phyloP scores from a whole-genome alignment of 2,113 vertebrate species.

The Anthoscopus minutus region DNA sequence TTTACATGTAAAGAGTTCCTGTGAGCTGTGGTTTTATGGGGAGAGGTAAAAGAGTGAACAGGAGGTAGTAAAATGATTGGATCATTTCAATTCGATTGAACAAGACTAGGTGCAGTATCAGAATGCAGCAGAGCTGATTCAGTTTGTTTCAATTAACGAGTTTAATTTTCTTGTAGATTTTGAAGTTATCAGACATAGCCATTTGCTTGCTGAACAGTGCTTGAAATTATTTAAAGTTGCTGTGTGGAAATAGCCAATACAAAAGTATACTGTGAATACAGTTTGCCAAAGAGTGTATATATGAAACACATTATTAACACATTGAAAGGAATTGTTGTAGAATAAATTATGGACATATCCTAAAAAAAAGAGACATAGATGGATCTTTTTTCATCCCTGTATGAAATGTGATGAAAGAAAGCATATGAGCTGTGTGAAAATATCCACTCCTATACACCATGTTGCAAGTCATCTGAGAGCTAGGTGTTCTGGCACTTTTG shows the following conservation, averaged over 20 bases:
- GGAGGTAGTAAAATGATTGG: neutral
- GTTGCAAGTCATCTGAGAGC: neutral
- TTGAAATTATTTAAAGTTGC: conserved; percentile 5
- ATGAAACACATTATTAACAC: neutral
- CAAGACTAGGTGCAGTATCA: conserved; percentile 9
- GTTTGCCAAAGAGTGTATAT: neutral
- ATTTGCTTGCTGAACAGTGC: neutral
- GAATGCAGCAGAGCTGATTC: neutral
- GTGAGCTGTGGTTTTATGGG: neutral
- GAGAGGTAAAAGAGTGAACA: neutral
- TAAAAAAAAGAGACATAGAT: neutral
- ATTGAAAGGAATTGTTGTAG: neutral
- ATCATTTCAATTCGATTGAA: conserved; percentile 39
- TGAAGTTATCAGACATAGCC: neutral
- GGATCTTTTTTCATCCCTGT: neutral
- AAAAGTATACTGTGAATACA: neutral
- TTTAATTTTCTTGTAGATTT: conserved; percentile 8
- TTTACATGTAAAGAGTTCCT: neutral
- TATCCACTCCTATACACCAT: neutral
- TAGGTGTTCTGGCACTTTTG: neutral
- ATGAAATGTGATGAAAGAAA: neutral
- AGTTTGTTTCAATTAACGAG: neutral
- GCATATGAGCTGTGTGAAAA: neutral
- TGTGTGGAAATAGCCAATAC: neutral
- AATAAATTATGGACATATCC: neutral